Evolutionary conservation across 2,797 vertebrate species (phyloP), one percentile per base, ranked within the genome.

Genomic region (Todus mexicanus): DNA sequence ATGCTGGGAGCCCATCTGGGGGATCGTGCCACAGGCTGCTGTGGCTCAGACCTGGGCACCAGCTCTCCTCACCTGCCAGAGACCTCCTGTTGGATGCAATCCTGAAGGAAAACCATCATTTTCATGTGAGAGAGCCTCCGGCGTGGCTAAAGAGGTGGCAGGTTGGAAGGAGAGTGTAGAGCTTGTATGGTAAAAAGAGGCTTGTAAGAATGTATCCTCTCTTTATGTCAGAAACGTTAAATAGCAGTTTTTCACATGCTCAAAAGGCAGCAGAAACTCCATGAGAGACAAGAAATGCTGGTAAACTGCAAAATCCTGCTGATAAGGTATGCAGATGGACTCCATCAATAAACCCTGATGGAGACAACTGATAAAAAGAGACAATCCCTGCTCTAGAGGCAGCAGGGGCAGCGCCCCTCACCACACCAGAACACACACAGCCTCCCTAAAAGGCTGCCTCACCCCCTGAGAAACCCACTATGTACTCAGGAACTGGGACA

Each of bases 361-460:
- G 94, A 93, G 87, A 78, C 68, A 83, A 74, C 93, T 82, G 93
- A 94, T 96, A 95, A 51, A 65, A 71, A 66, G 53, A 94, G 83
- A 91, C 94, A 95, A 95, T 65, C 63, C 83, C 78, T 94, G 91
- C 75, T 91, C 65, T 2, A 9, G 79, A 91, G 94, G 90, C 42
- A 4, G 54, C 65, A 87, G 65, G 82, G 86, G 95, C 93, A 93
- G 84, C 6, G 8, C 61, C 65, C 87, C 47, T 84, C 50, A 57
- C 56, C 75, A 59, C 8, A 7, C 68, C 90, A 91, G 87, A 94
- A 93, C 56, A 92, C 79, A 91, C 20, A 60, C 66, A 92, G 82
- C 35, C 48, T 82, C 51, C 42, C 12, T 0, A 7, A 70, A 70
- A 59, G 69, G 64, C 64, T 76, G 80, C 45, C 76, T 83, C 23